Evolutionary conservation across 1,140 invertebrate species (phyloP), one percentile per base, ranked within the genome.

Genomic region (Whitmania pigra): DNA sequence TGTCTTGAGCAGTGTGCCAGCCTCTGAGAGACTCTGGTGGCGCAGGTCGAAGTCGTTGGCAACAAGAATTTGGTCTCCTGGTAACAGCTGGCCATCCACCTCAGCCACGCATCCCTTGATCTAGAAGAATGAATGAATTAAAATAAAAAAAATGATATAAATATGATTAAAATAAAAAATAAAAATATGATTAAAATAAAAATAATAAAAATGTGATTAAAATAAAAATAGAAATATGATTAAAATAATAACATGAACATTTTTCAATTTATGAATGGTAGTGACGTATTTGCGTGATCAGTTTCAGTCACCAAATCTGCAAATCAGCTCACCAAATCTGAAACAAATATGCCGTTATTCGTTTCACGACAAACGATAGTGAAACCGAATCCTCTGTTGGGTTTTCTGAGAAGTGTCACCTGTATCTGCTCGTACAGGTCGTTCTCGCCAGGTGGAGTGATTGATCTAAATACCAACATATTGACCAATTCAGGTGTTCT

Each of bases 221-320:
- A n/a, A n/a, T n/a, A n/a, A n/a, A n/a, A n/a, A n/a, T n/a, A n/a
- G n/a, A n/a, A n/a, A n/a, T n/a, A n/a, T n/a, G n/a, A n/a, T n/a
- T n/a, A n/a, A n/a, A n/a, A n/a, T n/a, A n/a, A n/a, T n/a, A n/a
- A n/a, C n/a, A 57, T n/a, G 2, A 57, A 57, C 5, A 57, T n/a
- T 25, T 25, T n/a, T 2, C 2, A 20, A 57, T 20, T 57, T 57
- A 57, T n/a, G 20, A 57, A 57, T 20, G 25, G 9, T 20, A 57
- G 9, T 4, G 54, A 84, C 88, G n/a, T n/a, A n/a, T n/a, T n/a
- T n/a, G n/a, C n/a, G n/a, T n/a, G n/a, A n/a, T n/a, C n/a, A n/a
- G n/a, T n/a, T n/a, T n/a, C n/a, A n/a, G n/a, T 87, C 81, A 97
- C 95, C 78, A 98, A 87, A 80, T 98, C 94, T 31, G 90, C n/a